A percentile compares a stretch with the other conserved stretches of the same genome.
Conservation (phyloP, 2,888 invertebrate genomes). For the Ophioninae sp. region DNA sequence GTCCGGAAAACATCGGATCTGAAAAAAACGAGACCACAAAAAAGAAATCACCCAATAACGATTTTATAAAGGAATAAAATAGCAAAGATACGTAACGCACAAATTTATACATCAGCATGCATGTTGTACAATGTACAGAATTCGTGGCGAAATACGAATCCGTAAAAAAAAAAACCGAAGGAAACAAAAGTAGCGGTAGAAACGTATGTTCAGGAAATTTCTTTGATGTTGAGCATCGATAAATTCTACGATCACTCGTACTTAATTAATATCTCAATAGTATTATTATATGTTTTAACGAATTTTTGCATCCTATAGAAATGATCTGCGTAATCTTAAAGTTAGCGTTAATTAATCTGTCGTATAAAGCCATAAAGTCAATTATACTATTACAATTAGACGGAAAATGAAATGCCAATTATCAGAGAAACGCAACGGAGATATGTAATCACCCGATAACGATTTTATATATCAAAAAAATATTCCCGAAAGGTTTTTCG, state of each 20-base stretch:
- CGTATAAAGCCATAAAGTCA: background rate
- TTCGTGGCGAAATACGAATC: slow-evolving; percentile 11
- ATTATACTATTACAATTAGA: background rate
- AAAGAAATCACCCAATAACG: slow-evolving; percentile 36
- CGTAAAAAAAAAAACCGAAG: background rate
- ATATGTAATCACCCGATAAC: background rate
- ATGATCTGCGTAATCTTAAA: slow-evolving; percentile 30
- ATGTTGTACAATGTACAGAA: slow-evolving; percentile 1
- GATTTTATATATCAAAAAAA: too few species aligned
- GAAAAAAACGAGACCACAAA: slow-evolving; percentile 38
- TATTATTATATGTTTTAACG: slow-evolving; percentile 17
- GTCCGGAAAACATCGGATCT: slow-evolving; percentile 31
- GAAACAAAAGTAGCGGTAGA: background rate
- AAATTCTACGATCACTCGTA: background rate
- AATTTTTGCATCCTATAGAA: slow-evolving; percentile 4
- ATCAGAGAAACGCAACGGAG: background rate
- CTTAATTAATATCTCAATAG: slow-evolving; percentile 1
- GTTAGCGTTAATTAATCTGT: background rate
- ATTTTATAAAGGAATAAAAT: slow-evolving; percentile 21
- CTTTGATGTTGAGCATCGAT: background rate
- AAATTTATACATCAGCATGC: slow-evolving; percentile 11
- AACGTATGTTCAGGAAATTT: slow-evolving; percentile 4
- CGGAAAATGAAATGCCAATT: slow-evolving; percentile 5
- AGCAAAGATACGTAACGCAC: background rate
- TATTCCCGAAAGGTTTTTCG: too few species aligned